Base-by-base conservation (phyloP, 2,888 invertebrate species). In the Pemphredon lugubris region DNA sequence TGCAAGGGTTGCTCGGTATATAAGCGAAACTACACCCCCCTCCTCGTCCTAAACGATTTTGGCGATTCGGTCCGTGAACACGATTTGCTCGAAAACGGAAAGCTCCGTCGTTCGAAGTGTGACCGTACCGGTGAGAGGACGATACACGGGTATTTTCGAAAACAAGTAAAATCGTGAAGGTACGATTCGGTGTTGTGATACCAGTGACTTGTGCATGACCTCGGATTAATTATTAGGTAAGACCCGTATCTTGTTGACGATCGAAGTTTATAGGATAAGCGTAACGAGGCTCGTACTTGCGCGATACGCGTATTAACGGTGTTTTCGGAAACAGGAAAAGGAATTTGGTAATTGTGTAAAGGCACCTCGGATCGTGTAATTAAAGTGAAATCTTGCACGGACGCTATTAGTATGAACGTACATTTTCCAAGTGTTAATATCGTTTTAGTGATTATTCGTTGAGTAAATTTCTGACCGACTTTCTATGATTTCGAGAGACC, bases 1-100 rank as follows among this genome's bases (percentile, higher is more conserved):
- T 63, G 44, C 53, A 85, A 84, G 84, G 84, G 84, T 84, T 84
- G 81, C 44, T 55, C 50, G 34, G 72, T 84, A 85, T 85, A 85
- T 79, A 85, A 84, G 66, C 71, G 65, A 71, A 55, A 58, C 66
- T 66, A 45, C 77, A 75, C 74, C 77, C 80, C 67, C 57, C n/a
- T n/a, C 68, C 48, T 65, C 48, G 47, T 51, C 39, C 54, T 74
- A 77, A 71, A 81, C 73, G 70, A 73, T 81, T 78, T 84, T 77
- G 67, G 63, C 57, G 48, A 60, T 32, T 53, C 42, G 14, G 14
- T 21, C 14, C n/a, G 44, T n/a, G 59, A 63, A 32, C 37, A 59
- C 45, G 21, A 37, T 40, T 34, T 53, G 14, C 5, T 18, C 0
- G 34, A 50, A 66, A 61, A 34, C 11, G 1, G 16, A 30, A 6